Percentiles rank a stretch among this genome's conserved stretches.
Evolutionary conservation across 2,797 vertebrate species (phyloP).

Genomic region (Epinephelus awoara): DNA sequence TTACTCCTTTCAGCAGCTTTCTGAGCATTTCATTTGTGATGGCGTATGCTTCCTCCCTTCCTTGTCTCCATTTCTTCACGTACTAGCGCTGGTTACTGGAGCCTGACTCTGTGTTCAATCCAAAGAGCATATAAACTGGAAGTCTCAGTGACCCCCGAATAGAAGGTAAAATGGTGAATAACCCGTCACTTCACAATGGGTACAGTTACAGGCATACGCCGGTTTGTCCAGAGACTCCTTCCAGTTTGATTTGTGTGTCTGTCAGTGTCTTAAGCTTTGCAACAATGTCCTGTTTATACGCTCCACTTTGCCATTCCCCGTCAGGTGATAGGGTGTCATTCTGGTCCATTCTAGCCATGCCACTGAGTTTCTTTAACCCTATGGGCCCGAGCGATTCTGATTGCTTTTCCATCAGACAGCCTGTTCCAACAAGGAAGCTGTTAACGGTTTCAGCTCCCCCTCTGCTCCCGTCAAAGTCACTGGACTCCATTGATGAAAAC

Average conservation of each 20-base stretch:
- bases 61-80: constrained; percentile 1
- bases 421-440: too few relatives aligned
- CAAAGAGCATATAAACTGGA: constrained; percentile 13
- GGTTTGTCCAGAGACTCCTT: not conserved
- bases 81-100: not conserved
- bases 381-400: too few relatives aligned
- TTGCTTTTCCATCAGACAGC: too few relatives aligned
- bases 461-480: too few relatives aligned
- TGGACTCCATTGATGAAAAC: too few relatives aligned
- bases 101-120: not conserved
- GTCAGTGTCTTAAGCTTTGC: constrained; percentile 35
- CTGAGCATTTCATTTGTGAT: not conserved
- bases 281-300: constrained; percentile 27
- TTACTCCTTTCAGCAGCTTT: constrained; percentile 1
- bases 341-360: not conserved
- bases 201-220: too few relatives aligned
- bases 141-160: constrained; percentile 7
- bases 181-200: not conserved
- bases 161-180: constrained; percentile 25
- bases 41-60: not conserved
- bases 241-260: constrained; percentile 8
- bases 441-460: too few relatives aligned
- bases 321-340: constrained; percentile 30
- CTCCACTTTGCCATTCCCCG: constrained; percentile 38
- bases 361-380: not conserved